Evolutionary conservation across 2,888 invertebrate species (phyloP).

Genomic region (Punctoribates punctum): DNA sequence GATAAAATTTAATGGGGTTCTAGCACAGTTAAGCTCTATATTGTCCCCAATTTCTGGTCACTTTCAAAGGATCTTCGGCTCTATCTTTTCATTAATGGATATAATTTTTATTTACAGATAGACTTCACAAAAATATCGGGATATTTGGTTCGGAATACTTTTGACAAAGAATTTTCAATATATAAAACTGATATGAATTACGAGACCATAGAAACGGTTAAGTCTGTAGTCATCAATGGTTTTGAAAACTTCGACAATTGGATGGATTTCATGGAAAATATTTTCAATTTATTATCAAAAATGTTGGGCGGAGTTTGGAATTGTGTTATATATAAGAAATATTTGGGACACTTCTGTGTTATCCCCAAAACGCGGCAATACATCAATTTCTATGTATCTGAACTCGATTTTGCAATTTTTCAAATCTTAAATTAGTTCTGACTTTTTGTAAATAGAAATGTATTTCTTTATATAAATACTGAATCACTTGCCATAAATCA

Average conservation of each 20-base stretch:
- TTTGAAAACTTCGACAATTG: not conserved
- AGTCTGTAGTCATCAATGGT: not conserved
- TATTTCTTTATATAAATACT: too few species aligned
- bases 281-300: not conserved
- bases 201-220: not conserved
- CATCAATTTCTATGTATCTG: slow-evolving; percentile 7
- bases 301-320: not conserved
- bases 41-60: too few species aligned
- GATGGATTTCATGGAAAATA: not conserved
- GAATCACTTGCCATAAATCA: too few species aligned
- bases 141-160: not conserved
- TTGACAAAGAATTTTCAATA: not conserved
- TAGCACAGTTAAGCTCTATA: too few species aligned
- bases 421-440: not conserved
- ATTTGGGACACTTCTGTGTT: not conserved
- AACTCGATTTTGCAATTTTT: not conserved
- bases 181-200: not conserved
- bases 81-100: too few species aligned
- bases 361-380: not conserved
- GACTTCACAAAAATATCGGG: not conserved
- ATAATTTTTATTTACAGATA: not conserved
- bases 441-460: not conserved
- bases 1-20: too few species aligned
- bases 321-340: not conserved
- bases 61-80: too few species aligned